A percentile compares a stretch with the other conserved stretches of the same genome.
Evolutionary conservation across 2,888 invertebrate species (phyloP).

Genomic region (Drosophila mulleri): DNA sequence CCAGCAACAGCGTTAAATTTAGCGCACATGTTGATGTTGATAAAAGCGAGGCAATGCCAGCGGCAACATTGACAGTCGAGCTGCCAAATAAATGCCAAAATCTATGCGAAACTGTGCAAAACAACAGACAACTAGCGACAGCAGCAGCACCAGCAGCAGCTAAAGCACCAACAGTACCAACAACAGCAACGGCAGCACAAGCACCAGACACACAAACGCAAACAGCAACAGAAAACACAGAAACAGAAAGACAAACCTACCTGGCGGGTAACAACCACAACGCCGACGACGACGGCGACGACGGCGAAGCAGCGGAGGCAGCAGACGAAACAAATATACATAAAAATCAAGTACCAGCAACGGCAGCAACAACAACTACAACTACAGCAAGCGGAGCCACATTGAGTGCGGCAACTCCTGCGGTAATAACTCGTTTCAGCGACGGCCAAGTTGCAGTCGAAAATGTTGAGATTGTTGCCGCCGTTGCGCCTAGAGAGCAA

Average conservation of each 20-base stretch:
- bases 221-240: slow-evolving; percentile 32
- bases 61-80: slow-evolving; percentile 38
- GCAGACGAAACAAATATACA: slow-evolving; percentile 77
- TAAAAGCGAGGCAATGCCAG: slow-evolving; percentile 50
- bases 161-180: slow-evolving; percentile 1
- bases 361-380: slow-evolving; percentile 41
- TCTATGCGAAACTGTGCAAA: slow-evolving; percentile 75
- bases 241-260: slow-evolving; percentile 71
- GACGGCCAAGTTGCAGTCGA: slow-evolving; percentile 64
- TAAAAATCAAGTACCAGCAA: slow-evolving; percentile 76
- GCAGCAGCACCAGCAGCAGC: slow-evolving; percentile 27
- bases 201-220: slow-evolving; percentile 30
- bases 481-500: slow-evolving; percentile 64
- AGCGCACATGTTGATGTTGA: slow-evolving; percentile 57
- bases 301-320: slow-evolving; percentile 74
- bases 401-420: slow-evolving; percentile 61
- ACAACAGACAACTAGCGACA: slow-evolving; percentile 32
- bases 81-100: slow-evolving; percentile 74
- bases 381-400: slow-evolving; percentile 47
- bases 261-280: slow-evolving; percentile 66
- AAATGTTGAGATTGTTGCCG: slow-evolving; percentile 66
- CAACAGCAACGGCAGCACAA: slow-evolving; percentile 19
- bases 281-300: slow-evolving; percentile 43
- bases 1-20: slow-evolving; percentile 47
- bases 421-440: slow-evolving; percentile 75